Percentiles rank a stretch among this genome's conserved stretches.
phyloP scores from a whole-genome alignment of 2,113 vertebrate genomes.

The Antennarius striatus region DNA sequence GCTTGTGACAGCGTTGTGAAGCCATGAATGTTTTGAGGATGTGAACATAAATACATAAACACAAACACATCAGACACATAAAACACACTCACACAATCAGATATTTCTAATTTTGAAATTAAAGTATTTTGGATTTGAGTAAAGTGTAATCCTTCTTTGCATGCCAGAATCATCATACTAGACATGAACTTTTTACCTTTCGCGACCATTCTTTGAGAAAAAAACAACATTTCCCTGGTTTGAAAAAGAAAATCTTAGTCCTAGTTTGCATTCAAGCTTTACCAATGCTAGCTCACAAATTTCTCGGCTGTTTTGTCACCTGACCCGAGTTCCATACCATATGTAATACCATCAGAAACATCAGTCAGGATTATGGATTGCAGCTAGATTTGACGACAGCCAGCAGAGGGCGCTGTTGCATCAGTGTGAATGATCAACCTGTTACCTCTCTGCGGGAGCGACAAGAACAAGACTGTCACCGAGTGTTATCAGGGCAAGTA shows the following conservation, averaged over 20 bases:
- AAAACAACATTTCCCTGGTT: not conserved
- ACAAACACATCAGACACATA: not conserved
- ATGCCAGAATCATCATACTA: too few relatives aligned
- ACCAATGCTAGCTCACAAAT: too few relatives aligned
- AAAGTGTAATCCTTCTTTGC: not conserved
- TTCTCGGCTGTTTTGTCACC: not conserved
- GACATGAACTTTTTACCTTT: not conserved
- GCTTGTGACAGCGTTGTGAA: conserved; percentile 36
- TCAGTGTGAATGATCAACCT: conserved; percentile 6
- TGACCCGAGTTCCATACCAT: not conserved
- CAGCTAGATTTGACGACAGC: conserved; percentile 3
- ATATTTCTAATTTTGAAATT: conserved; percentile 4
- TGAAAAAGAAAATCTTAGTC: too few relatives aligned
- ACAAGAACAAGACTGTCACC: conserved; percentile 25
- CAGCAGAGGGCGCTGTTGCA: conserved; percentile 76
- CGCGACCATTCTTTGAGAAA: not conserved
- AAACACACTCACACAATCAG: conserved; percentile 25
- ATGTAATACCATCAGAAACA: too few relatives aligned
- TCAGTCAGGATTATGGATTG: not conserved
- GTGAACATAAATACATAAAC: conserved; percentile 16
- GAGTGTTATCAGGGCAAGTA: conserved; percentile 33
- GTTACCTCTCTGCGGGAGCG: not conserved
- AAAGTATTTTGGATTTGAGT: not conserved
- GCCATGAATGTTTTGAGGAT: conserved; percentile 8
- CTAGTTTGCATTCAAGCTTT: too few relatives aligned